Conservation (phyloP, 2,888 invertebrate genomes). For the Willowsia nigromaculata region DNA sequence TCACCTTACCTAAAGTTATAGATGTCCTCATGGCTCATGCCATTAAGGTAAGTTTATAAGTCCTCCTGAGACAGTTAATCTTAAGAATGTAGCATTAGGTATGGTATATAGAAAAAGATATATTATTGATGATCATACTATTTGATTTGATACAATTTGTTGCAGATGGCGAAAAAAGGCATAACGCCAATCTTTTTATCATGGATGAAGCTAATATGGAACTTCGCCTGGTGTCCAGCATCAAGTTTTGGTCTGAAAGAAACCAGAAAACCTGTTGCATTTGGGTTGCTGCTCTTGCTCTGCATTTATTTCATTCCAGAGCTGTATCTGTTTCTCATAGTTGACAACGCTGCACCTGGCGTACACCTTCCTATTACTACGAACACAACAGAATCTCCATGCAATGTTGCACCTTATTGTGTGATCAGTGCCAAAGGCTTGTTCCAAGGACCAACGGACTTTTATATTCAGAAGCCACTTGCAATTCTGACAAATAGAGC, state of each 20-base stretch:
- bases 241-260: conserved; percentile 14
- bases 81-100: too few relatives aligned
- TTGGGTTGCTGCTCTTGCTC: neutral
- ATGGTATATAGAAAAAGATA: too few relatives aligned
- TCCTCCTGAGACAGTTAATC: too few relatives aligned
- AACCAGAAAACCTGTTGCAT: conserved; percentile 40
- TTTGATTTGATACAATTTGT: neutral
- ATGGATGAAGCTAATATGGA: neutral
- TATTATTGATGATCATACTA: neutral
- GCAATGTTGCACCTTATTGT: conserved; percentile 87
- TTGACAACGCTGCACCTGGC: conserved; percentile 42
- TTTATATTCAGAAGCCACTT: conserved; percentile 90
- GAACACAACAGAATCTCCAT: conserved; percentile 63
- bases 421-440: conserved; percentile 91
- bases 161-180: neutral
- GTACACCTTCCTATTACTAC: conserved; percentile 50
- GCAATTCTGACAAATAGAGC: conserved; percentile 87
- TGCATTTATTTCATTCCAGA: conserved; percentile 39
- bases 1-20: too few relatives aligned
- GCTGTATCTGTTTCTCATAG: conserved; percentile 46
- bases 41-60: too few relatives aligned
- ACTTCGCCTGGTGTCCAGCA: neutral
- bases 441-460: conserved; percentile 90
- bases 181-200: too few relatives aligned
- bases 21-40: too few relatives aligned